Base-by-base conservation (phyloP, 2,113 vertebrate species). In the Rhabdomys dilectus region DNA sequence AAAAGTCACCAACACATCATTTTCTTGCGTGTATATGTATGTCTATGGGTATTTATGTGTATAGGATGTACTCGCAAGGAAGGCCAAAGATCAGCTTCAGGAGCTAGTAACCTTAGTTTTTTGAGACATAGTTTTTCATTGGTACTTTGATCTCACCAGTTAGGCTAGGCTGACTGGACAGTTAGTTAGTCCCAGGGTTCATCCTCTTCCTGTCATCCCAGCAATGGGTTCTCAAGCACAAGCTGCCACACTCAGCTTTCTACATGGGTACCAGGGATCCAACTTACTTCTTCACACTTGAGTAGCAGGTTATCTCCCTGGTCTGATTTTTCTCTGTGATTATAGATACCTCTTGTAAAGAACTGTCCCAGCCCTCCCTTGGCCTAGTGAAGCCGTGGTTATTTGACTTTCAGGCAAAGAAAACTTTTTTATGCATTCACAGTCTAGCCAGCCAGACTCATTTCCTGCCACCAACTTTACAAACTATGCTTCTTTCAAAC, bases 381-480 rank as follows among this genome's bases (percentile, higher is more conserved):
- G 48, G 29, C 17, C 62, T 58, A 34, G 11, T 4, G 36, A 34
- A 84, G 11, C 9, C 1, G 45, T 39, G 34, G 11, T 70, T 64
- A 45, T 45, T 16, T 16, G 64, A 78, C 51, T 53, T 10, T 17
- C 58, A 24, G n/a, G 22, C 12, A 36, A 51, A 6, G 8, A 64
- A 68, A 24, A 9, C 9, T n/a, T 26, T 75, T 34, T 39, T 3
- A 0, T 4, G 2, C 31, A 39, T n/a, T 48, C 22, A 5, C 58
- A 66, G 0, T 72, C 58, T 21, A 17, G 6, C 19, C 77, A 53
- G 9, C 17, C n/a, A 13, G 36, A 5, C n/a, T 76, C 58, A 22
- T 45, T 31, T 82, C 24, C 60, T 31, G 53, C 5, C 0, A 0
- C 8, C 26, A 13, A 0, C 34, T 45, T 78, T 68, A 7, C 31